Base-by-base conservation (phyloP, 2,888 invertebrate genomes). In the Morpho deidamia region DNA sequence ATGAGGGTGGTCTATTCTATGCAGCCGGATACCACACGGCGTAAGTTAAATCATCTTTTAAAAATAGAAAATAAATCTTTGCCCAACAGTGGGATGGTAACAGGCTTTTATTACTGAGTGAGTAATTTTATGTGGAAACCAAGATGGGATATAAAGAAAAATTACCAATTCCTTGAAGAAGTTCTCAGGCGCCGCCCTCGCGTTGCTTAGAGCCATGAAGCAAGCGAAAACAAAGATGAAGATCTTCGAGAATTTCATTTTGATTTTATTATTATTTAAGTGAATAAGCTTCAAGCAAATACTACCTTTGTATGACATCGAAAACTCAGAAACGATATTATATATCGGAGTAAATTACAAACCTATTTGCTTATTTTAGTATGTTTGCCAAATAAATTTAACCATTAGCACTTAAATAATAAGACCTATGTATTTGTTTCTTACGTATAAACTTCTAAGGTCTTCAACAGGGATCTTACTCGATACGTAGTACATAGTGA, bases 111-210 rank as follows among this genome's bases (percentile, higher is more conserved):
- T 35, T 8, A 8, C 35, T 35, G 35, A 7, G 35, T 35, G 35
- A 8, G 35, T 35, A 8, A 35, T 8, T 8, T 35, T 8, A 35
- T 35, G 35, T 35, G 35, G 7, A 35, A n/a, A n/a, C n/a, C n/a
- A n/a, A n/a, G n/a, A n/a, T n/a, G n/a, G n/a, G n/a, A n/a, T n/a
- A n/a, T n/a, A 23, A 23, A 23, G 1, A 44, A 51, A 38, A 73
- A 72, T 76, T 67, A 80, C 78, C 57, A 78, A 58, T 70, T 75
- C 78, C 59, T 78, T 80, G 34, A 78, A 77, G 0, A 73, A 59
- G 39, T 74, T 76, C 74, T 76, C 79, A 34, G 76, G 73, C 4
- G 73, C 70, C 0, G 71, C 70, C 3, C 58, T 58, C 3, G 71
- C 72, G 0, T 67, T 52, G 7, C 65, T 63, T 34, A 77, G 33